Evolutionary conservation across 2,888 invertebrate species (phyloP).

Genomic region (Caenorhabditis imperialis): DNA sequence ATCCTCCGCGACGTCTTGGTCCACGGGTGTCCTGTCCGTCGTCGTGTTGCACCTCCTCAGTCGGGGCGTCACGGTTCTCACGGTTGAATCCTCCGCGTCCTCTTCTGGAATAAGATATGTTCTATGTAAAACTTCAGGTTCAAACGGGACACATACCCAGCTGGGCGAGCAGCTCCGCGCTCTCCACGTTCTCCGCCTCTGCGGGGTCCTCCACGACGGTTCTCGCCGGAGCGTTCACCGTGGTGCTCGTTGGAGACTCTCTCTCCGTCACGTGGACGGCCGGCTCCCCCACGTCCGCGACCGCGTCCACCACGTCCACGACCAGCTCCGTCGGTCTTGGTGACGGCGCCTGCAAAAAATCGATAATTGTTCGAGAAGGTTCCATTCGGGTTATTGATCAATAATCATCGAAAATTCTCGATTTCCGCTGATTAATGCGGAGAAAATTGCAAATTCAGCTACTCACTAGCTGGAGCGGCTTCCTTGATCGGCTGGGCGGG

Average conservation of each 20-base stretch:
- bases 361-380: too few species aligned
- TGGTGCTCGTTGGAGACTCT: conserved; percentile 47
- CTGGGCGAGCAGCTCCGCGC: conserved; percentile 53
- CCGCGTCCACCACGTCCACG: conserved; percentile 70
- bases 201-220: conserved; percentile 64
- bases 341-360: conserved; percentile 23
- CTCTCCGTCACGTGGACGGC: conserved; percentile 58
- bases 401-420: too few species aligned
- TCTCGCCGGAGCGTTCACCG: conserved; percentile 55
- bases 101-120: conserved; percentile 53
- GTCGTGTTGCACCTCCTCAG: conserved; percentile 41
- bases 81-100: conserved; percentile 59
- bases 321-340: conserved; percentile 56
- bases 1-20: conserved; percentile 63
- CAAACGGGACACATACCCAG: too few species aligned
- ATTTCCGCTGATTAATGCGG: background rate
- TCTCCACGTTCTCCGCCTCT: conserved; percentile 61
- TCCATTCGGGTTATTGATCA: too few species aligned
- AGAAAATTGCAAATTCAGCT: background rate
- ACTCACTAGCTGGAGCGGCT: conserved; percentile 51
- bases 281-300: conserved; percentile 68
- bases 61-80: conserved; percentile 36
- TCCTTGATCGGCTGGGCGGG: conserved; percentile 59
- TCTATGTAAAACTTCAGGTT: background rate
- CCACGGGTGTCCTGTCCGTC: conserved; percentile 46